phyloP scores from a whole-genome alignment of 35 echinoderm and acorn worm genomes.

The Apostichopus californicus region DNA sequence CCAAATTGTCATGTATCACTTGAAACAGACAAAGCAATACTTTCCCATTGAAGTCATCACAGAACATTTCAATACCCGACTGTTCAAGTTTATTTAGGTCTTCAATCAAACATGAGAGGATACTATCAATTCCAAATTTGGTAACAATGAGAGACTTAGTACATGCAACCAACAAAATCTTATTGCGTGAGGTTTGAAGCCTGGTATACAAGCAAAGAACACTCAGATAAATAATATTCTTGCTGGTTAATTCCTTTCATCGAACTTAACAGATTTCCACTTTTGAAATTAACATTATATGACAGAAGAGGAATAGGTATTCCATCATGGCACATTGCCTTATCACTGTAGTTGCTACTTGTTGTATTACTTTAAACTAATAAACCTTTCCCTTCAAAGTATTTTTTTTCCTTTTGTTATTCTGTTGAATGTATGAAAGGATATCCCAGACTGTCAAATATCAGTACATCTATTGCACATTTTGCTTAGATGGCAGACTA shows the following conservation, averaged over 20 bases:
- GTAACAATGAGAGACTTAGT: not conserved
- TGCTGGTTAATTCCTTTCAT: conserved; percentile 51
- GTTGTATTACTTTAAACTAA: not conserved
- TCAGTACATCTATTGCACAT: too few species aligned
- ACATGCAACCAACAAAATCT: conserved; percentile 59
- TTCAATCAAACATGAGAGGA: conserved; percentile 28
- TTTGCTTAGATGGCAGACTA: too few species aligned
- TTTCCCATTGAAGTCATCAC: conserved; percentile 21
- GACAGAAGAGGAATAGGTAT: not conserved
- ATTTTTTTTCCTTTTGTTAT: not conserved
- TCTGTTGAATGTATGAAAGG: not conserved
- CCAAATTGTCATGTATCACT: conserved; percentile 48
- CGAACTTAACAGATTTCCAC: conserved; percentile 28
- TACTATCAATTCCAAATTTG: conserved; percentile 43
- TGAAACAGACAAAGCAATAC: conserved; percentile 44
- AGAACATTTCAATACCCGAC: conserved; percentile 2
- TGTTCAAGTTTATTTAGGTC: conserved; percentile 33
- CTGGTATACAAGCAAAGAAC: conserved; percentile 35
- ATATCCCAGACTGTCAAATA: too few species aligned
- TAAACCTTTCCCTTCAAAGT: not conserved
- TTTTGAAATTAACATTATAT: conserved; percentile 56
- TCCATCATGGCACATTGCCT: not conserved
- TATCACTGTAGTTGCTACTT: not conserved
- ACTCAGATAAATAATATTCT: conserved; percentile 40
- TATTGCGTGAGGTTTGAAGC: conserved; percentile 29